Evolutionary conservation across 2,888 invertebrate genomes (phyloP).

Genomic region (Strigamia transsilvanica): DNA sequence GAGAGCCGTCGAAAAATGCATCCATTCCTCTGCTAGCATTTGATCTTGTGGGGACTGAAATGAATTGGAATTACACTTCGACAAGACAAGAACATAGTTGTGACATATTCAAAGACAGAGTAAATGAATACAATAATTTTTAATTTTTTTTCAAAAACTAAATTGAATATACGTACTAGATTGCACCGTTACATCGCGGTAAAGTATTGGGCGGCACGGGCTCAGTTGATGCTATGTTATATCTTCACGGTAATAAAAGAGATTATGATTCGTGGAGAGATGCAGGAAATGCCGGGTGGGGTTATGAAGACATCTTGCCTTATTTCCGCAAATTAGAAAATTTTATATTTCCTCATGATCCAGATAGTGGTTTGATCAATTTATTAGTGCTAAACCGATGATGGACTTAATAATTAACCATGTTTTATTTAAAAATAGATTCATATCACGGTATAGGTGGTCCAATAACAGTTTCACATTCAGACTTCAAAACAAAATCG

Average conservation of each 20-base stretch:
- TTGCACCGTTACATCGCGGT: neutral
- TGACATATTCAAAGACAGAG: neutral
- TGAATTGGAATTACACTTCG: neutral
- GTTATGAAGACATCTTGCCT: slow-evolving; percentile 65
- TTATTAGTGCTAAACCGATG: neutral
- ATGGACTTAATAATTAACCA: no score
- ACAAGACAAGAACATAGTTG: neutral
- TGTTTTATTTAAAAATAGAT: neutral
- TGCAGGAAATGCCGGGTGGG: slow-evolving; percentile 64
- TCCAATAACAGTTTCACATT: neutral
- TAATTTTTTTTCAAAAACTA: no score
- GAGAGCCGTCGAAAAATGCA: neutral
- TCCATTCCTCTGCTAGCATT: neutral
- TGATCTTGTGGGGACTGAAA: neutral
- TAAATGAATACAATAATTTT: neutral
- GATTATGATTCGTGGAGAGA: slow-evolving; percentile 62
- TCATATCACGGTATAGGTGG: neutral
- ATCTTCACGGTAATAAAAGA: slow-evolving; percentile 76
- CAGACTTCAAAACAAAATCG: no score
- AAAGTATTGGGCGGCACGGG: neutral
- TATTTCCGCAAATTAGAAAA: slow-evolving; percentile 66
- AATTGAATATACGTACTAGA: neutral
- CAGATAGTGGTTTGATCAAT: neutral
- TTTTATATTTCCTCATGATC: neutral
- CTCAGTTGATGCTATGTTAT: neutral